phyloP scores from a whole-genome alignment of 2,113 vertebrate genomes.

The Brevimyrus niger region DNA sequence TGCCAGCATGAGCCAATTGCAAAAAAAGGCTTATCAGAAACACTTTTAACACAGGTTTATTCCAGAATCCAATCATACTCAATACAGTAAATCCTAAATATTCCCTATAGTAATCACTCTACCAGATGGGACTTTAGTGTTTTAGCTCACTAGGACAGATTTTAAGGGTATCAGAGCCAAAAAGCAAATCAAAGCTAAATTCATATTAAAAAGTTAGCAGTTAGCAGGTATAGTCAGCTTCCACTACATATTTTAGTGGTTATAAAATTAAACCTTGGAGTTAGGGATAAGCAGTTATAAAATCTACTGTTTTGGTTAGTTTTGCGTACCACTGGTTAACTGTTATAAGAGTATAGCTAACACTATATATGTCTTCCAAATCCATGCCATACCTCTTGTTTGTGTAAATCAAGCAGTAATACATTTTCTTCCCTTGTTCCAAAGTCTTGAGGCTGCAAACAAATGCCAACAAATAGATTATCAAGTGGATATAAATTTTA shows the following conservation, averaged over 20 bases:
- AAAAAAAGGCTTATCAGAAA: background rate
- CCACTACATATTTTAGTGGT: background rate
- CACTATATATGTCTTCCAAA: background rate
- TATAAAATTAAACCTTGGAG: background rate
- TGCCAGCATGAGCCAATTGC: background rate
- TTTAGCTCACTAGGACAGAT: background rate
- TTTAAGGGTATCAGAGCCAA: background rate
- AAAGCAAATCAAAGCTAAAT: background rate
- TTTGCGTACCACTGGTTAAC: background rate
- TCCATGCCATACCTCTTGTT: slow-evolving; percentile 62
- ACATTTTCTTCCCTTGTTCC: slow-evolving; percentile 50
- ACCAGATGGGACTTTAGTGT: background rate
- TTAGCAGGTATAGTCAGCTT: background rate
- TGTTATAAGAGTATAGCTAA: background rate
- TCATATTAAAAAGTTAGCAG: background rate
- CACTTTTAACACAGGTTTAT: background rate
- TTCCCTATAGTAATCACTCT: background rate
- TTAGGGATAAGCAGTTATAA: background rate
- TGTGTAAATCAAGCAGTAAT: slow-evolving; percentile 58
- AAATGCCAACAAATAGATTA: background rate
- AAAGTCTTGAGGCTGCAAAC: background rate
- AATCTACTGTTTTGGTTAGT: background rate
- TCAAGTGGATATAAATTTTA: background rate
- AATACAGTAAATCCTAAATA: background rate
- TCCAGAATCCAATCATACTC: background rate